These are phyloP conservation scores for Anodontia alba DNA, from an alignment of 2,888 invertebrate genomes.

Conservation along the genomic window DNA sequence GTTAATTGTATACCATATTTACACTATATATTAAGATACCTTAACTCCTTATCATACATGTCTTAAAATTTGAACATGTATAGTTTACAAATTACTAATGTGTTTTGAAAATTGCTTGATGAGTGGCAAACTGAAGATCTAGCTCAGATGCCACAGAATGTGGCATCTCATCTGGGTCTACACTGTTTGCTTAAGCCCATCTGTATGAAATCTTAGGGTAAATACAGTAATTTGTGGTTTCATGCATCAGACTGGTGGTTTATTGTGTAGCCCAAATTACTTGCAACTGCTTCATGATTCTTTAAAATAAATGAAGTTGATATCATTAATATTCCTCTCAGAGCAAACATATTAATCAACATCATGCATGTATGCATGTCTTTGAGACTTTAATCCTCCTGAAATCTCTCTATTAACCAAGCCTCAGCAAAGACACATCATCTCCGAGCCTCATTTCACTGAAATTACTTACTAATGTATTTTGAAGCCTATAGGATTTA, in stretches of 20 bases:
- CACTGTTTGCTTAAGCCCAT: too few relatives aligned
- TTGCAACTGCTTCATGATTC: neutral
- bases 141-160: neutral
- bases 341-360: slow-evolving; percentile 8
- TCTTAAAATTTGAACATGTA: too few relatives aligned
- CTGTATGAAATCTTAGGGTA: too few relatives aligned
- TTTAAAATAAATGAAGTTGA: neutral
- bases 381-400: slow-evolving; percentile 5
- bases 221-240: too few relatives aligned
- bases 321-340: neutral
- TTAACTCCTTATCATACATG: too few relatives aligned
- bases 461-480: slow-evolving; percentile 15
- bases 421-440: neutral
- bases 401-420: slow-evolving; percentile 13
- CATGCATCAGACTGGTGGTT: too few relatives aligned
- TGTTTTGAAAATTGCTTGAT: too few relatives aligned
- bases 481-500: slow-evolving; percentile 1
- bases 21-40: too few relatives aligned
- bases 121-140: too few relatives aligned
- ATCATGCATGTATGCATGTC: slow-evolving; percentile 21
- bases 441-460: neutral
- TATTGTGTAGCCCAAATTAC: too few relatives aligned
- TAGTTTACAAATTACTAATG: too few relatives aligned
- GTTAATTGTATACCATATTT: too few relatives aligned
- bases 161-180: neutral